Percentiles rank a stretch among this genome's conserved stretches.
Evolutionary conservation across 2,888 invertebrate species (phyloP).

Genomic region (Synanthedon myopaeformis): DNA sequence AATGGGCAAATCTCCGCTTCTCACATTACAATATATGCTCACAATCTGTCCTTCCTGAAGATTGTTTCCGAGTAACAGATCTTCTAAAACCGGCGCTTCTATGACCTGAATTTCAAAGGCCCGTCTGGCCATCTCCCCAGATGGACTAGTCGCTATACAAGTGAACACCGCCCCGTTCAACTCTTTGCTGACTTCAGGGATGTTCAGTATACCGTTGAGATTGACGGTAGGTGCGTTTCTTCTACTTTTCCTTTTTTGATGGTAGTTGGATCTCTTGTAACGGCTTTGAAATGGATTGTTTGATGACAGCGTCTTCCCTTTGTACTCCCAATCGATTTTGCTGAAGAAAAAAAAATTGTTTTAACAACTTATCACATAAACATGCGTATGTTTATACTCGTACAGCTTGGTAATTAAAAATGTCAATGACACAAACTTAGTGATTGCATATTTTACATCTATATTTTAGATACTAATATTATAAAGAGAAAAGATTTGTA

Average conservation of each 20-base stretch:
- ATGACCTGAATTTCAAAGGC: constrained; percentile 78
- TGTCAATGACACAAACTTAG: no score
- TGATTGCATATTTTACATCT: no score
- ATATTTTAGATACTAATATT: no score
- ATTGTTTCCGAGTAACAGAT: constrained; percentile 82
- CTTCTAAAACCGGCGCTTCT: constrained; percentile 83
- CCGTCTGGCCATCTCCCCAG: constrained; percentile 69
- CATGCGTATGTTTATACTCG: no score
- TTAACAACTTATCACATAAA: background rate
- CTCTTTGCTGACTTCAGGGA: constrained; percentile 71
- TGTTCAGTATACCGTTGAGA: constrained; percentile 70
- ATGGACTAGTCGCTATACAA: constrained; percentile 80
- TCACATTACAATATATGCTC: constrained; percentile 84
- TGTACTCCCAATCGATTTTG: constrained; percentile 63
- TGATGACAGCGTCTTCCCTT: constrained; percentile 44
- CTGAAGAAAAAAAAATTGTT: constrained; percentile 17
- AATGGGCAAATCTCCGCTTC: constrained; percentile 77
- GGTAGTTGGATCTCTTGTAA: constrained; percentile 33
- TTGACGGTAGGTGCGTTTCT: constrained; percentile 43
- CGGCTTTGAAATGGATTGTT: constrained; percentile 47
- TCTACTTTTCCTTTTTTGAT: constrained; percentile 28
- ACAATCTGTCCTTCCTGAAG: constrained; percentile 86
- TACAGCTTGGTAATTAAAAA: no score
- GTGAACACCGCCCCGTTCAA: constrained; percentile 82
- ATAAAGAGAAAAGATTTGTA: no score